These are phyloP conservation scores for Ptilodon capucinus DNA, from an alignment of 2,888 invertebrate species.

Conservation along the genomic window DNA sequence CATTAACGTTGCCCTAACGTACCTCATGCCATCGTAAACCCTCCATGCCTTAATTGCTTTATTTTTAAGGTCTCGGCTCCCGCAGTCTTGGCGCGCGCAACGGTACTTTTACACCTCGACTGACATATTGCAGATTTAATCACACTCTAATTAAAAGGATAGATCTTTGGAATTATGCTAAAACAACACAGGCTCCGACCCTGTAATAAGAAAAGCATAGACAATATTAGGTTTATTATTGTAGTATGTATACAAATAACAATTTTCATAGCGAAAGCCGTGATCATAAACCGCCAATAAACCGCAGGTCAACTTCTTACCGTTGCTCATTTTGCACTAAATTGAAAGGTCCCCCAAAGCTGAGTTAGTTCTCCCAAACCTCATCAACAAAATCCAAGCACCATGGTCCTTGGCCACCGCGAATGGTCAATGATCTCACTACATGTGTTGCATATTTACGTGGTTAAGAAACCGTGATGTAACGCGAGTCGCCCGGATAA, in stretches of 20 bases:
- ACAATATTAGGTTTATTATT: too few relatives aligned
- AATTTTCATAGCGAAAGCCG: too few relatives aligned
- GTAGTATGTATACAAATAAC: too few relatives aligned
- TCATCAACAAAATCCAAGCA: too few relatives aligned
- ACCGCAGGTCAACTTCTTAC: too few relatives aligned
- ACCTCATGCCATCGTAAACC: slow-evolving; percentile 7
- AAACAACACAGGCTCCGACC: too few relatives aligned
- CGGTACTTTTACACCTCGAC: slow-evolving; percentile 18
- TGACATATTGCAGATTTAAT: neutral
- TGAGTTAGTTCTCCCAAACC: too few relatives aligned
- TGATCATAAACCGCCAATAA: too few relatives aligned
- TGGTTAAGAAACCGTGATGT: slow-evolving; percentile 4
- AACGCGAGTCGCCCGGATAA: neutral
- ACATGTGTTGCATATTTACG: neutral
- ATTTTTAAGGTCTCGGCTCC: slow-evolving; percentile 26
- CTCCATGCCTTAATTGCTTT: slow-evolving; percentile 24
- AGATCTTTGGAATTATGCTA: neutral
- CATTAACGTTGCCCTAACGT: slow-evolving; percentile 1
- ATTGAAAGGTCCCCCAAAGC: too few relatives aligned
- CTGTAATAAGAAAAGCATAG: too few relatives aligned
- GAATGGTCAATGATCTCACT: neutral
- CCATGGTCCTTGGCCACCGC: neutral
- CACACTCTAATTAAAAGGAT: neutral
- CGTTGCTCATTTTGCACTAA: too few relatives aligned
- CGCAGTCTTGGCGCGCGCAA: slow-evolving; percentile 31